These are phyloP conservation scores for Taurulus bubalis DNA, from an alignment of 2,113 vertebrate genomes.

Conservation along the genomic window DNA sequence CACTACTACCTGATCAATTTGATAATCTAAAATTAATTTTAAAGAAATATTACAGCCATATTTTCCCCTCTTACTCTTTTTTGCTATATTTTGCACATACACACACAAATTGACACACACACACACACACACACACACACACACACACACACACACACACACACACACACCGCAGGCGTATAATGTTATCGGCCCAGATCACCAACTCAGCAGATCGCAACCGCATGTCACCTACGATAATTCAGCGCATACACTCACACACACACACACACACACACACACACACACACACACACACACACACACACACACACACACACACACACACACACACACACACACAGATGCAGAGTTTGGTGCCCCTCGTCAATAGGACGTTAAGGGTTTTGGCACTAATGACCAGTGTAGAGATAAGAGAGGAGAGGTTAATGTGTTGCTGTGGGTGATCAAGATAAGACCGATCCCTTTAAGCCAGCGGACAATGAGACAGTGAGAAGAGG, in stretches of 20 bases:
- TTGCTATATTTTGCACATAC: constrained; percentile 15
- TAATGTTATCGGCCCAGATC: constrained; percentile 79
- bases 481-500: constrained; percentile 69
- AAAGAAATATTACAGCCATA: constrained; percentile 20
- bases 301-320: constrained; percentile 45
- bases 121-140: constrained; percentile 29
- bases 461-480: constrained; percentile 76
- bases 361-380: constrained; percentile 79
- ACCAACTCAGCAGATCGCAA: constrained; percentile 79
- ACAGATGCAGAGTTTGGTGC: constrained; percentile 49
- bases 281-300: constrained; percentile 38
- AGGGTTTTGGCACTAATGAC: constrained; percentile 85
- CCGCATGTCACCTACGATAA: constrained; percentile 75
- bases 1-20: constrained; percentile 8
- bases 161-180: constrained; percentile 53
- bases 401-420: constrained; percentile 83
- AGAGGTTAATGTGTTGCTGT: constrained; percentile 86
- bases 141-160: background rate
- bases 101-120: constrained; percentile 29
- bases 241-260: constrained; percentile 48
- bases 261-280: constrained; percentile 46
- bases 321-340: constrained; percentile 44
- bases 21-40: constrained; percentile 22
- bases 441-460: constrained; percentile 85
- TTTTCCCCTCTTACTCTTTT: background rate